Evolutionary conservation across 1,140 invertebrate genomes (phyloP), one percentile per base, ranked within the genome.

Genomic region (Colletes gigas): DNA sequence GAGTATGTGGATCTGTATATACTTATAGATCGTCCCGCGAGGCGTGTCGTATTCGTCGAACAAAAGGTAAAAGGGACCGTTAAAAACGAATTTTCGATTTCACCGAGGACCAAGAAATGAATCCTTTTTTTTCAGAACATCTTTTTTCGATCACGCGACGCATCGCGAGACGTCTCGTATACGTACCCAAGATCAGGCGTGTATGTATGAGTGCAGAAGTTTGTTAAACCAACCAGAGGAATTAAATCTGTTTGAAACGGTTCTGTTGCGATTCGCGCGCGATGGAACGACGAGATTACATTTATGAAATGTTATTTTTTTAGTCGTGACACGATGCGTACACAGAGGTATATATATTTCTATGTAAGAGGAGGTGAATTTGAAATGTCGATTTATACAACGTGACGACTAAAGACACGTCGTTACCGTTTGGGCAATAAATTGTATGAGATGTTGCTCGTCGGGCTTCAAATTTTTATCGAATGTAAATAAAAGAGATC

Each of bases 381-480:
- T 66, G 21, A 12, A 19, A 55, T 17, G 62, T 54, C 17, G 15
- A 75, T 76, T 76, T 75, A 21, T 60, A 69, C 55, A 57, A 52
- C n/a, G 39, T 69, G 10, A 14, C 44, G 10, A 50, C 71, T 8
- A 68, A 54, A 1, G 21, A 17, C 67, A 75, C 78, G 68, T 44
- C 57, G 71, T 85, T 85, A 83, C 78, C 73, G 55, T 54, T 54
- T 59, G 81, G 57, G 62, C n/a, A 69, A 57, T 76, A 39, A 21
- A 77, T 57, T 71, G 17, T 50, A 52, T 17, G 60, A 15, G 4
- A 66, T 68, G 62, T 76, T 82, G 75, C 78, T 87, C 72, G 59
- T 59, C 44, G 30, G 44, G 75, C 44, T 84, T 67, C 57, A 82
- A 81, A 84, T 84, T 87, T 86, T 74, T 85, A 86, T 79, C 57